phyloP scores from a whole-genome alignment of 2,888 invertebrate species.

The Philaethria dido region DNA sequence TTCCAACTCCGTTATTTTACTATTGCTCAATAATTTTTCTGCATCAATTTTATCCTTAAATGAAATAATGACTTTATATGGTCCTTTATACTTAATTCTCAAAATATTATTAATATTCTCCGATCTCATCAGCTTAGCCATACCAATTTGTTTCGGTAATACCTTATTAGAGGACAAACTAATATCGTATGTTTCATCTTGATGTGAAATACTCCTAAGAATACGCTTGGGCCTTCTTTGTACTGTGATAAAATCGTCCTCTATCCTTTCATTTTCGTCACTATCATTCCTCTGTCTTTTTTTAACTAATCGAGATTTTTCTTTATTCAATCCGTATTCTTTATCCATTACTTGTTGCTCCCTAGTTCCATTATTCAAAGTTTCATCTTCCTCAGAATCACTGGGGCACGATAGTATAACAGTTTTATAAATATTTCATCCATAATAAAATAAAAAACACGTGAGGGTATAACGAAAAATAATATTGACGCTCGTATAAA shows the following conservation, averaged over 20 bases:
- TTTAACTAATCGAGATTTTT: background rate
- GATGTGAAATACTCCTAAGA: background rate
- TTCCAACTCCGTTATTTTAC: conserved; percentile 35
- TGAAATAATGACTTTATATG: conserved; percentile 36
- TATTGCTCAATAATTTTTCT: conserved; percentile 33
- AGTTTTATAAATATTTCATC: too few relatives aligned
- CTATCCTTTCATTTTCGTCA: conserved; percentile 11
- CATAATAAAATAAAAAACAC: background rate
- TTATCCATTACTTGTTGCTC: background rate
- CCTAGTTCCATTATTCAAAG: background rate
- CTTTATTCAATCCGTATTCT: background rate
- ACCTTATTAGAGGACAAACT: conserved; percentile 27
- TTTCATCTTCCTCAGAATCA: background rate
- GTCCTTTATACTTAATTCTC: conserved; percentile 42
- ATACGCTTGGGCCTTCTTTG: conserved; percentile 17
- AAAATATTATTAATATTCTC: conserved; percentile 39
- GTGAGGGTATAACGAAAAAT: conserved; percentile 21
- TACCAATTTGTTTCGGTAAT: conserved; percentile 43
- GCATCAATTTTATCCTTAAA: conserved; percentile 38
- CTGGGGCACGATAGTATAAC: background rate
- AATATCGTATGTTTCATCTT: too few relatives aligned
- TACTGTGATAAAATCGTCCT: conserved; percentile 19
- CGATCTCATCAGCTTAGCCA: conserved; percentile 41
- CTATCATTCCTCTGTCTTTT: conserved; percentile 9
- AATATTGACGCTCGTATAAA: background rate